phyloP scores from a whole-genome alignment of 2,888 invertebrate genomes.

The Temnothorax rugatulus region DNA sequence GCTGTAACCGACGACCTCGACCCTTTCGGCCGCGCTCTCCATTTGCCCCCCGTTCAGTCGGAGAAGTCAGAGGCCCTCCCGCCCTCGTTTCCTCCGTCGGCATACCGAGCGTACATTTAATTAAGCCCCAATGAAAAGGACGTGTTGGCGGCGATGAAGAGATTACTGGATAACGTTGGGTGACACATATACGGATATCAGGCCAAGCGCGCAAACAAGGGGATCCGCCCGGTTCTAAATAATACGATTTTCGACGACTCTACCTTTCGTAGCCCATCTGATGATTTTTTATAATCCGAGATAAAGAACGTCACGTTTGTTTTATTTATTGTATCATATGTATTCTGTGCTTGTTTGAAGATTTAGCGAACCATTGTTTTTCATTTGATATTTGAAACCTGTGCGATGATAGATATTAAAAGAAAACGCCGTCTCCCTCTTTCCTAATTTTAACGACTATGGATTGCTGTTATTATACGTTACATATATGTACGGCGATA shows the following conservation, averaged over 20 bases:
- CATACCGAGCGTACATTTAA: slow-evolving; percentile 78
- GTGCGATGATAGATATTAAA: not conserved
- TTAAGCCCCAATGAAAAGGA: slow-evolving; percentile 82
- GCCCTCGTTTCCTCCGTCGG: slow-evolving; percentile 72
- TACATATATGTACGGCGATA: not conserved
- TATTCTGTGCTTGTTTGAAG: not conserved
- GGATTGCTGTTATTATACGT: not conserved
- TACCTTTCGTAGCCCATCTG: not conserved
- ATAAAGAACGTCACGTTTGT: not conserved
- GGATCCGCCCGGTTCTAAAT: not conserved
- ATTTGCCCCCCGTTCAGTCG: slow-evolving; percentile 63
- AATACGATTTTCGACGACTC: slow-evolving; percentile 14
- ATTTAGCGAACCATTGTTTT: not conserved
- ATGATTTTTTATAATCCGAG: not conserved
- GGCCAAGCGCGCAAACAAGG: slow-evolving; percentile 8
- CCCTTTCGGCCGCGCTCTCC: slow-evolving; percentile 68
- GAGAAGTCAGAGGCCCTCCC: slow-evolving; percentile 64
- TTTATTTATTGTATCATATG: not conserved
- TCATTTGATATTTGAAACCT: not conserved
- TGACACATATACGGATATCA: slow-evolving; percentile 60
- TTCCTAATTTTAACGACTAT: not conserved
- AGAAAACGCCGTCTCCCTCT: not conserved
- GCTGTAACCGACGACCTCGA: slow-evolving; percentile 66
- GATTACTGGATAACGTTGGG: slow-evolving; percentile 65
- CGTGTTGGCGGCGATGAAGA: slow-evolving; percentile 74